phyloP scores from a whole-genome alignment of 2,113 vertebrate species.

The Probosciger aterrimus region DNA sequence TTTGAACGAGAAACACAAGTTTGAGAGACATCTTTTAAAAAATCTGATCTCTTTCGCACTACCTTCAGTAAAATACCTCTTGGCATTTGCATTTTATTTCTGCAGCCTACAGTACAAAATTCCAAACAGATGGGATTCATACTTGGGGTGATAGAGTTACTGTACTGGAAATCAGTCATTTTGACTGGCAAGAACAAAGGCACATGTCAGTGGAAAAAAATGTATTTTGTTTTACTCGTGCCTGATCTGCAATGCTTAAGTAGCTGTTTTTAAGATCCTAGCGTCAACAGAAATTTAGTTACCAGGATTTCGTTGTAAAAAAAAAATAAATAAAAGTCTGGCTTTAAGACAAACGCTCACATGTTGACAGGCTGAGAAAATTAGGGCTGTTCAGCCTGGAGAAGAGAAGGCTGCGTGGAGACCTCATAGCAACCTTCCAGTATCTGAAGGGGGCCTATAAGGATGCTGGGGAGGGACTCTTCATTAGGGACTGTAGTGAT shows the following conservation, averaged over 20 bases:
- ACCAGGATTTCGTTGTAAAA: neutral
- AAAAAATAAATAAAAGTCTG: neutral
- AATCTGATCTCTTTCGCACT: neutral
- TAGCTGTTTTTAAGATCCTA: neutral
- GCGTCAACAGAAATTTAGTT: neutral
- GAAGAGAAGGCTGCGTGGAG: no score
- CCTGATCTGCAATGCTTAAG: neutral
- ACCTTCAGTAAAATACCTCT: neutral
- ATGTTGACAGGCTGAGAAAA: no score
- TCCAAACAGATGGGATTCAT: constrained; percentile 36
- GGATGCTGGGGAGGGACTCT: no score
- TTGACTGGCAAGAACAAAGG: constrained; percentile 29
- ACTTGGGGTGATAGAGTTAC: constrained; percentile 1
- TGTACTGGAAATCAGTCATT: constrained; percentile 15
- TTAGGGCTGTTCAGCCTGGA: no score
- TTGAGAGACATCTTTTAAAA: neutral
- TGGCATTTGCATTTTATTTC: neutral
- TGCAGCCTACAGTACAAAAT: neutral
- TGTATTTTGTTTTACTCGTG: neutral
- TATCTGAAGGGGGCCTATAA: no score
- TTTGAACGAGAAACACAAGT: neutral
- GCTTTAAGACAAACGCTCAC: neutral
- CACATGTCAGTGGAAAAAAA: neutral
- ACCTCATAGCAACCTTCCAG: no score
- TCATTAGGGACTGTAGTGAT: no score